phyloP scores from a whole-genome alignment of 2,797 vertebrate genomes.

The Scolopax rusticola region DNA sequence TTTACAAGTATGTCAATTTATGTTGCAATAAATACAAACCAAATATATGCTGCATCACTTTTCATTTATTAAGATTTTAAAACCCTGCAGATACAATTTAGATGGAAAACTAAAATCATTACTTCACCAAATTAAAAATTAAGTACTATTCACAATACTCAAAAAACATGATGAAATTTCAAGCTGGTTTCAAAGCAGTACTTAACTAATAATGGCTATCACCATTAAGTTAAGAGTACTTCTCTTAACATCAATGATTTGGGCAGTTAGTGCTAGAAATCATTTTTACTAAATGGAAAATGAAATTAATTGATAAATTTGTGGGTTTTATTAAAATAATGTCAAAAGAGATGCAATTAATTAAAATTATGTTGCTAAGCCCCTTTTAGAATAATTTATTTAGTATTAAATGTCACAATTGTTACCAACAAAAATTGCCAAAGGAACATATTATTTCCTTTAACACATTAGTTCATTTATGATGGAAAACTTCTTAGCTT shows the following conservation, averaged over 20 bases:
- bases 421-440: background rate
- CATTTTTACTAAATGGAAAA: background rate
- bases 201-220: background rate
- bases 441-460: background rate
- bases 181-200: background rate
- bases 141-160: background rate
- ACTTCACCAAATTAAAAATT: background rate
- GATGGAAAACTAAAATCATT: background rate
- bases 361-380: background rate
- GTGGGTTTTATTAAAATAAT: background rate
- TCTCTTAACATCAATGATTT: background rate
- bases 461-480: background rate
- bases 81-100: background rate
- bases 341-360: background rate
- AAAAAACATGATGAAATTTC: background rate
- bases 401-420: background rate
- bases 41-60: background rate
- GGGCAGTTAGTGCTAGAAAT: background rate
- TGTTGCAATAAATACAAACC: background rate
- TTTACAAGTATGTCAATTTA: background rate
- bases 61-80: background rate
- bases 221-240: background rate
- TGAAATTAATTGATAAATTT: background rate
- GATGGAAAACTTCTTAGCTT: background rate
- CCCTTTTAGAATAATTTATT: background rate